Evolutionary conservation across 2,888 invertebrate species (phyloP), one percentile per base, ranked within the genome.

Genomic region (Eudemis profundana): DNA sequence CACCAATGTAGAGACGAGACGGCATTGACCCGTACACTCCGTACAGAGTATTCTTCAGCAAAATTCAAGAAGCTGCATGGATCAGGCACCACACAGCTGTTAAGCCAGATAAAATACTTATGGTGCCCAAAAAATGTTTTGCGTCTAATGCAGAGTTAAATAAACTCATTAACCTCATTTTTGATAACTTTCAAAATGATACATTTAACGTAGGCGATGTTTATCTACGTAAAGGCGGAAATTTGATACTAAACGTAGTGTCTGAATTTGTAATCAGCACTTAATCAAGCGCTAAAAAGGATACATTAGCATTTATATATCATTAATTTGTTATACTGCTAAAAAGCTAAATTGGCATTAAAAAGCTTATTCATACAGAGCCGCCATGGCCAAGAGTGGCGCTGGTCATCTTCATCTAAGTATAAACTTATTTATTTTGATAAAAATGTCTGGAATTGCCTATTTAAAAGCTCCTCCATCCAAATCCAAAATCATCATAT

Each of bases 11-110:
- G 73, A 82, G 77, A 77, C 80, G 73, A 82, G 77, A 77, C 80
- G 88, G 85, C 90, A 90, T 83, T 90, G 90, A 90, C 86, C 90
- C 88, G 86, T 84, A 82, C n/a, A n/a, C n/a, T n/a, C n/a, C 79
- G 23, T 23, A 33, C 33, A 8, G 8, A 33, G 8, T 10, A 7
- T 10, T 33, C 10, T 33, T 33, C 8, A 8, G 8, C 10, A 10
- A 8, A 33, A 27, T 33, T n/a, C n/a, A 8, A 8, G 33, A 4
- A 33, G 0, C 12, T 1, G 12, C 2, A 2, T 4, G 7, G 33
- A 8, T 33, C 33, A 8, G 7, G 33, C 33, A 8, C 5, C 33
- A 33, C 2, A 10, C 33, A 33, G 33, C 33, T 44, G 44, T 21
- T n/a, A 44, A 44, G 12, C 14, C n/a, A 21, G 27, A 29, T 23